A percentile compares a stretch with the other conserved stretches of the same genome.
Evolutionary conservation across 2,113 vertebrate genomes (phyloP).

Genomic region (Dendrocopos noguchii): DNA sequence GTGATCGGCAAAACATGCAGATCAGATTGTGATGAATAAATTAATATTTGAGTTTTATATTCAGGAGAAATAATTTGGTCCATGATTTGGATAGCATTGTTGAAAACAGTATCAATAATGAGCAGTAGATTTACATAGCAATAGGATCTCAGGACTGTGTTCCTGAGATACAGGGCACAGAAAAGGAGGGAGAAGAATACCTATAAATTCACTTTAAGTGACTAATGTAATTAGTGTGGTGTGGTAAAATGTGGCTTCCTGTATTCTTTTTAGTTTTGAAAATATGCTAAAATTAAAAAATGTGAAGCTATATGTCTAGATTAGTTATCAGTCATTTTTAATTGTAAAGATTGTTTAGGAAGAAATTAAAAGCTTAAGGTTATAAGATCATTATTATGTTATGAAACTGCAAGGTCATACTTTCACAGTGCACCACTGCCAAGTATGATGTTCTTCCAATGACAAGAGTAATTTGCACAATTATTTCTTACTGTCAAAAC

Average conservation of each 20-base stretch:
- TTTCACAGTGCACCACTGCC: neutral
- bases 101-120: slow-evolving; percentile 31
- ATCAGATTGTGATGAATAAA: slow-evolving; percentile 27
- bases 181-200: neutral
- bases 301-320: neutral
- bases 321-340: neutral
- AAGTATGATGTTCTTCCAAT: neutral
- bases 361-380: neutral
- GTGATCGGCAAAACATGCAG: neutral
- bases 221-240: neutral
- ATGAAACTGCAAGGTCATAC: neutral
- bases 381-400: neutral
- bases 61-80: slow-evolving; percentile 21
- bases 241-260: neutral
- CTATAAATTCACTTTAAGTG: neutral
- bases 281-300: neutral
- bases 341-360: neutral
- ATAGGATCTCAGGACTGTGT: neutral
- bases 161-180: neutral
- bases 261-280: neutral
- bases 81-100: slow-evolving; percentile 40
- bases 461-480: neutral
- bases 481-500: neutral
- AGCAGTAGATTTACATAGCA: slow-evolving; percentile 13
- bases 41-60: slow-evolving; percentile 55